Evolutionary conservation across 2,113 vertebrate genomes (phyloP).

Genomic region (Deroptyus accipitrinus): DNA sequence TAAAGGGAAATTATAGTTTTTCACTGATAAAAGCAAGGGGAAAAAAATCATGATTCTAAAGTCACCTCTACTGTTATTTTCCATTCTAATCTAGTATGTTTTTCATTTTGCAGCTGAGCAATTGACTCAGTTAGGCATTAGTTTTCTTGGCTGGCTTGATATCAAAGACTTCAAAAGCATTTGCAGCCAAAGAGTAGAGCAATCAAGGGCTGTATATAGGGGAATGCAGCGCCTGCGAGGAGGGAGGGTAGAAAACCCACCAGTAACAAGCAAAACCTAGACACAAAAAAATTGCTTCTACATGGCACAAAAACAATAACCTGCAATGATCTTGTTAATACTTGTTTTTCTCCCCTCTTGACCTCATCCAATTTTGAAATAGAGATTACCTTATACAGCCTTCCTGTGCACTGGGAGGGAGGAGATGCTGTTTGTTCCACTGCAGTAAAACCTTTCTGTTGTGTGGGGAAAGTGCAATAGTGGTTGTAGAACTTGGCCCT

Average conservation of each 20-base stretch:
- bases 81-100: slow-evolving; percentile 37
- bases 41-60: background rate
- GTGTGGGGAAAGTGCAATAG: background rate
- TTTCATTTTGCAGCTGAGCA: slow-evolving; percentile 48
- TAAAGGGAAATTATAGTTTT: slow-evolving; percentile 38
- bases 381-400: background rate
- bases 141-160: slow-evolving; percentile 22
- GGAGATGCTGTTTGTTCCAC: background rate
- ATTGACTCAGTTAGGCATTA: slow-evolving; percentile 45
- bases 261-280: background rate
- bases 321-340: background rate
- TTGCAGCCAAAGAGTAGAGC: background rate
- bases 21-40: background rate
- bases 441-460: background rate
- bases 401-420: background rate
- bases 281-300: background rate
- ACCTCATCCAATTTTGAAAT: background rate
- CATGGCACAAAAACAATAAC: background rate
- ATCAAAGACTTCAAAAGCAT: slow-evolving; percentile 18
- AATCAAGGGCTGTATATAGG: background rate
- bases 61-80: slow-evolving; percentile 62
- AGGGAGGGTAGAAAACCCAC: background rate
- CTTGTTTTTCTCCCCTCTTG: background rate
- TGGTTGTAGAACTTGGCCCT: background rate
- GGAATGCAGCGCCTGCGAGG: background rate